Evolutionary conservation across 2,888 invertebrate genomes (phyloP), one percentile per base, ranked within the genome.

Genomic region (Empis stercorea): DNA sequence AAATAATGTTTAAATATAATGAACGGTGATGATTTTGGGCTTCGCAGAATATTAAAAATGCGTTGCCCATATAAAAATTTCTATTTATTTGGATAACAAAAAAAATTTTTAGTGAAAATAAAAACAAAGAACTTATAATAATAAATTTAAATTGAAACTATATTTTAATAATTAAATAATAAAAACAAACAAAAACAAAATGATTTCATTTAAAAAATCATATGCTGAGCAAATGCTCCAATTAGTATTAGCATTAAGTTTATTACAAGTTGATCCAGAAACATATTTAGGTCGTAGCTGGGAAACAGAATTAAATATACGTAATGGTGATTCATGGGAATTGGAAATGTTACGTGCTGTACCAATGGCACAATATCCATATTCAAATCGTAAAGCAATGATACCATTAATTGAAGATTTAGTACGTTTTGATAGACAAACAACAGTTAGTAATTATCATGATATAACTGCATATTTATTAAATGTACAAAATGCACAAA

Each of bases 171-270:
- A n/a, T n/a, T n/a, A 20, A 20, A 20, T 20, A 20, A 20, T 4
- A 20, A 20, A 20, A 20, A 20, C 5, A 20, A 11, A 34, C 7
- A 34, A 34, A 14, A 23, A 10, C 9, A 60, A 54, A 61, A 88
- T 88, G 87, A 75, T 87, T 71, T 81, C 83, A 58, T 70, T 86
- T 58, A 88, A 88, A 72, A 88, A 88, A 67, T 71, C 85, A 42
- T 85, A 85, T 60, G 79, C 84, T 44, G 85, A 87, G 64, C 87
- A 88, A 72, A 72, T 89, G 59, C 69, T 91, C 54, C 81, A 88
- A 65, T 71, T 89, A 56, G 84, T 91, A 56, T 66, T 93, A 64
- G 75, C 91, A 55, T 72, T 91, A 59, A 83, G 89, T 65, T 73
- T 92, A 54, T 67, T 92, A 46, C 78, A 87, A 57, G 81, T 83